Evolutionary conservation across 2,113 vertebrate genomes (phyloP), one percentile per base, ranked within the genome.

Genomic region (Alaudala cheleensis): DNA sequence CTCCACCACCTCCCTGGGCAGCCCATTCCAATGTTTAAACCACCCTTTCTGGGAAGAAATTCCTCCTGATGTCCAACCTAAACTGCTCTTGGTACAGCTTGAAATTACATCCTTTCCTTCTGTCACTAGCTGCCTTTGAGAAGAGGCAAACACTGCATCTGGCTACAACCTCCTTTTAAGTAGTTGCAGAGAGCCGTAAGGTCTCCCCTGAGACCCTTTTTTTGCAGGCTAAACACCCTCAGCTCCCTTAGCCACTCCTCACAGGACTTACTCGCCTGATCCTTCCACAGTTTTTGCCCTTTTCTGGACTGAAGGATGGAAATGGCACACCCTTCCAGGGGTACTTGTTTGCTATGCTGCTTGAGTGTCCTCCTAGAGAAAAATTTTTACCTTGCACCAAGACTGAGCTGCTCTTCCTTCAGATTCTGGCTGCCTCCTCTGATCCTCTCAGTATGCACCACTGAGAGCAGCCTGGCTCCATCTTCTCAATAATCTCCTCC

Each of bases 261-360:
- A 14, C 2, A 44, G 51, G 31, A 57, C 5, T 66, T 65, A 51
- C 4, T 12, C 0, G 0, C 10, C 42, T 50, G 58, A 65, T 33
- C 8, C 37, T 57, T 73, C 26, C 34, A 33, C 10, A 58, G 14
- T 1, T 42, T 28, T 71, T 34, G 21, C 34, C 21, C 25, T 15
- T 49, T 20, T 64, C 13, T 49, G 40, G 6, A 53, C 37, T 42
- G 19, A 12, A 31, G 50, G 42, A 18, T n/a, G 11, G 22, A 53
- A 82, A 57, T 22, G 5, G 22, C 16, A 14, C 2, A 6, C 8
- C 16, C 3, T 86, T 53, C 4, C 0, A 4, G 1, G 6, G 1
- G 9, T 5, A 5, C 21, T 29, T 62, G 42, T 11, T 45, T 58
- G 6, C 23, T 66, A 17, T 42, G 5, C 26, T 45, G 17, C 49